Evolutionary conservation across 2,797 vertebrate genomes (phyloP).

Genomic region (Pelobates cultripes): DNA sequence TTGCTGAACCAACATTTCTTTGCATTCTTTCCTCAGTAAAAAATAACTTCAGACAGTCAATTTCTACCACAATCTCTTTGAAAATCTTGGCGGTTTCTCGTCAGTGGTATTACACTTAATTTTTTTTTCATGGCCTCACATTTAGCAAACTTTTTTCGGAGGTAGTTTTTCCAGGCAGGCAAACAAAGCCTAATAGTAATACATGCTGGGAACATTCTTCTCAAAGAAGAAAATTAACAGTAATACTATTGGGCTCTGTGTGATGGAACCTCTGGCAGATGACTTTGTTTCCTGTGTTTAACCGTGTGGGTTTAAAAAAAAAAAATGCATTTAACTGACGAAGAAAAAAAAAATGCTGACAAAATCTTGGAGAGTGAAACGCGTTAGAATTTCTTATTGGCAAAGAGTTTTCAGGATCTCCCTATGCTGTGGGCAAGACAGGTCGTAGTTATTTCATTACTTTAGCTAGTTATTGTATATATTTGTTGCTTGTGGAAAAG

Average conservation of each 20-base stretch:
- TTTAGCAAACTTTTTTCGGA: constrained; percentile 47
- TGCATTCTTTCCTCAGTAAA: constrained; percentile 52
- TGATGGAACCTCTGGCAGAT: constrained; percentile 46
- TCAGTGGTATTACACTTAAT: constrained; percentile 55
- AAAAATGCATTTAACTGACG: constrained; percentile 39
- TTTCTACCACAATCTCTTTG: constrained; percentile 56
- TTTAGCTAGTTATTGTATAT: not conserved
- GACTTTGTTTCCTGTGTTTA: constrained; percentile 43
- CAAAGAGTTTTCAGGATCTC: constrained; percentile 20
- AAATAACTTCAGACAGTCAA: constrained; percentile 52
- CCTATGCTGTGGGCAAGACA: not conserved
- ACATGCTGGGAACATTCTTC: constrained; percentile 49
- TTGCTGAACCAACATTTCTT: constrained; percentile 46
- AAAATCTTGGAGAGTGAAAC: constrained; percentile 44
- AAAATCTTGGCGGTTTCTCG: constrained; percentile 55
- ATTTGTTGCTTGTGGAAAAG: not conserved
- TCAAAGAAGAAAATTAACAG: constrained; percentile 45
- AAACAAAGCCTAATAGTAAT: constrained; percentile 53
- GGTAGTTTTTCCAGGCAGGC: constrained; percentile 45
- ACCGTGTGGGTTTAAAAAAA: constrained; percentile 52
- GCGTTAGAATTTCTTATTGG: constrained; percentile 30
- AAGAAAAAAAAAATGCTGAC: constrained; percentile 14
- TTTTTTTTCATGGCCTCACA: constrained; percentile 57
- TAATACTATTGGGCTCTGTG: constrained; percentile 47
- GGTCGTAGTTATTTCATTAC: too few species aligned